Conservation (phyloP, 2,888 invertebrate species). For the Macrosoma leucophasiata region DNA sequence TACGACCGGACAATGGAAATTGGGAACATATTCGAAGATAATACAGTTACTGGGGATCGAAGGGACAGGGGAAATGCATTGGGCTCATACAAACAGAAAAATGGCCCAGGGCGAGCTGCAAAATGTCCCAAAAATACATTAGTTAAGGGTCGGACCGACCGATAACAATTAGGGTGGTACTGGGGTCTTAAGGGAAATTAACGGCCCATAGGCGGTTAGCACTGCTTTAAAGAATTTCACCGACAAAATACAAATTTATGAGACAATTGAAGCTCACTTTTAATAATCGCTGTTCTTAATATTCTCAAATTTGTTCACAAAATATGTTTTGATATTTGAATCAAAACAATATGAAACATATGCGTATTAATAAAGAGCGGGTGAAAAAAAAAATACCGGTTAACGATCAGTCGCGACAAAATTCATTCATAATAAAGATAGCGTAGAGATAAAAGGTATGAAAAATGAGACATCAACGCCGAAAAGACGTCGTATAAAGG, state of each 20-base stretch:
- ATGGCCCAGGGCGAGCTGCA: constrained; percentile 72
- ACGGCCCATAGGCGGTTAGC: constrained; percentile 56
- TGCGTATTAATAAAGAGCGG: background rate
- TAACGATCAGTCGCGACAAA: constrained; percentile 46
- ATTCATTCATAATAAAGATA: constrained; percentile 57
- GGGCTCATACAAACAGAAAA: constrained; percentile 67
- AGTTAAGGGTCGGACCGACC: constrained; percentile 65
- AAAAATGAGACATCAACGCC: constrained; percentile 58
- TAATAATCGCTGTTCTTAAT: no score
- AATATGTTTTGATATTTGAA: no score
- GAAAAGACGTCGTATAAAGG: constrained; percentile 47
- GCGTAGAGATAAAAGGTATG: constrained; percentile 51
- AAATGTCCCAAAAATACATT: constrained; percentile 75
- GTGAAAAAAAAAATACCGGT: constrained; percentile 22
- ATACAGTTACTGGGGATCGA: constrained; percentile 62
- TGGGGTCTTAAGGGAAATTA: constrained; percentile 67
- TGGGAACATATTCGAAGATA: constrained; percentile 73
- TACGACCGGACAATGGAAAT: constrained; percentile 66
- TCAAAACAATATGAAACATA: no score
- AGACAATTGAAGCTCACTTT: no score
- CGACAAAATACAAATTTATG: no score
- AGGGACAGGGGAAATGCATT: constrained; percentile 53
- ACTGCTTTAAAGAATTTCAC: constrained; percentile 53
- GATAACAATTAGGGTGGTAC: constrained; percentile 74
- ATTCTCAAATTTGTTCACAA: no score